Percentiles rank a stretch among this genome's conserved stretches.
phyloP scores from a whole-genome alignment of 2,113 vertebrate genomes.

The Tonatia bakeri region DNA sequence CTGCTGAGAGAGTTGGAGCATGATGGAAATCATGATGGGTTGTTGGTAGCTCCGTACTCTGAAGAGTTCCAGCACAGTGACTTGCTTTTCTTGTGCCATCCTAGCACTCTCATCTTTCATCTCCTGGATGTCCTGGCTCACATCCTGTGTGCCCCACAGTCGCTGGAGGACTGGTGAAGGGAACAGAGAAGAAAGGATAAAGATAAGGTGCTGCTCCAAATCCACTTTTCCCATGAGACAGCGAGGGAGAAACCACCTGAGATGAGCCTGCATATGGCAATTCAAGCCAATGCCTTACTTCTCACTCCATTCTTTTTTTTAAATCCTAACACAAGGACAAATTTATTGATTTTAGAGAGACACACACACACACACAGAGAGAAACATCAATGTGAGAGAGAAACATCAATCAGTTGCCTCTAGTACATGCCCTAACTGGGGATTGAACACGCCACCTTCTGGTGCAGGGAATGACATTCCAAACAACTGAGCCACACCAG shows the following conservation, averaged over 20 bases:
- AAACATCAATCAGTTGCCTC: no score
- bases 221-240: neutral
- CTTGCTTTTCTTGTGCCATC: constrained; percentile 91
- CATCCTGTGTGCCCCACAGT: constrained; percentile 87
- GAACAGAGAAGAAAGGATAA: neutral
- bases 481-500: no score
- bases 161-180: constrained; percentile 84
- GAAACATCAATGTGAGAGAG: no score
- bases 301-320: no score
- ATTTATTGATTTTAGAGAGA: no score
- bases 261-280: neutral
- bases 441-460: no score
- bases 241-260: neutral
- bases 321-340: no score
- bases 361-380: no score
- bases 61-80: constrained; percentile 90
- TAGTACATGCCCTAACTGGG: no score
- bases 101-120: constrained; percentile 93
- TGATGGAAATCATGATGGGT: constrained; percentile 91
- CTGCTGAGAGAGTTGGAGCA: constrained; percentile 96
- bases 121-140: constrained; percentile 89
- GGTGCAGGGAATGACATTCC: no score
- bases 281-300: no score
- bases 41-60: constrained; percentile 87
- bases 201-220: neutral